Base-by-base conservation (phyloP, 2,113 vertebrate genomes). In the Lethenteron camtschaticum region DNA sequence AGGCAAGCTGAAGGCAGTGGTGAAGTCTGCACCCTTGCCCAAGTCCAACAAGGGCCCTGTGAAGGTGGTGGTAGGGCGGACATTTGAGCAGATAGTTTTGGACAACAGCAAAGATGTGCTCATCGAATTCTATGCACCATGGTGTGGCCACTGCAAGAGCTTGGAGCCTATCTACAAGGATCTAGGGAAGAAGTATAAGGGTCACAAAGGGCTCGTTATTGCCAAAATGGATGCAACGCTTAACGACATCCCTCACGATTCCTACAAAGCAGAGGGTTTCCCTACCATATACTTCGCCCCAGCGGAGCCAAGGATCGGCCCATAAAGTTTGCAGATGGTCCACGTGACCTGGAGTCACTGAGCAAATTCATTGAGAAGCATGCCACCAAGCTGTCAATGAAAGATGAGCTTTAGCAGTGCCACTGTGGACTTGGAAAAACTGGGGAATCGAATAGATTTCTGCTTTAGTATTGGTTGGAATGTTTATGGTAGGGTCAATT, bases 101-200 rank as follows among this genome's bases (percentile, higher is more conserved):
- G 88, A 96, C 71, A 73, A 83, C 57, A 79, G 84, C 72, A 86
- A 86, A 24, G 91, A 99, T 2, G 89, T 96, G 73, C 85, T 99
- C 3, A 86, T 99, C 0, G 90, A 96, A 78, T 87, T 99, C 77
- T 99, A 96, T 1, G 92, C 94, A 0, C 94, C 94, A 0, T 99
- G 94, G 94, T 99, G 94, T 2, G 90, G 92, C 68, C 92, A 99
- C 77, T 99, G 92, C 78, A 95, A 94, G 78, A 85, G 92, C 74
- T 70, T 96, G 70, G 91, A 99, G 69, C 90, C 94, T 0, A 79
- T 90, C 11, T 99, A 88, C 68, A 73, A 81, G 0, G 81, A 84
- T 70, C 79, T 99, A 72, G 94, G 80, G 68, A 99, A 89, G 81
- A 95, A 90, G 75, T 99, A 90, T 78, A 94, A 85, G 74, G 80